A percentile compares a stretch with the other conserved stretches of the same genome.
These are phyloP conservation scores for Mythimna albipuncta DNA, from an alignment of 2,888 invertebrate genomes.

Conservation along the genomic window DNA sequence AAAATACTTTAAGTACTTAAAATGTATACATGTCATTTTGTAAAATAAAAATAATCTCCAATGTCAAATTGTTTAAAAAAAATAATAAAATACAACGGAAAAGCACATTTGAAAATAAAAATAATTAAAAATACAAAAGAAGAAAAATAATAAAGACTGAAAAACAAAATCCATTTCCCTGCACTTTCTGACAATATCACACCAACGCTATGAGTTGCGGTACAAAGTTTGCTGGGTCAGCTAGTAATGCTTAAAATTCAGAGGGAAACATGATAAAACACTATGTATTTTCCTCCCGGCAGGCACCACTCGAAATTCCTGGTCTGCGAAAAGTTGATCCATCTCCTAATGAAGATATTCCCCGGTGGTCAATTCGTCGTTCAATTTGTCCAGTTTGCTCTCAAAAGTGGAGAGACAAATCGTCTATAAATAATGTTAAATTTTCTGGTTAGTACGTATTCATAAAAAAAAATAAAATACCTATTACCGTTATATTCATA, in stretches of 20 bases:
- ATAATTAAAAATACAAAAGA: too few relatives aligned
- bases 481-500: not conserved
- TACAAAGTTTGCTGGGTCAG: too few relatives aligned
- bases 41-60: too few relatives aligned
- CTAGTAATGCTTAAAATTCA: not conserved
- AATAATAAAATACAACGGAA: too few relatives aligned
- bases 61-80: too few relatives aligned
- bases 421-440: conserved; percentile 80
- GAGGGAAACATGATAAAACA: not conserved
- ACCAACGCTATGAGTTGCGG: too few relatives aligned
- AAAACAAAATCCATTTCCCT: not conserved
- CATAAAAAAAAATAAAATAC: not conserved
- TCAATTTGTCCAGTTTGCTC: conserved; percentile 88
- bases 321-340: conserved; percentile 75
- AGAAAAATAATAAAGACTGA: too few relatives aligned
- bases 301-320: conserved; percentile 79
- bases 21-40: too few relatives aligned
- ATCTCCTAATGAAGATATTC: conserved; percentile 70
- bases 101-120: too few relatives aligned
- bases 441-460: conserved; percentile 77
- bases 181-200: too few relatives aligned
- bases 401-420: conserved; percentile 86
- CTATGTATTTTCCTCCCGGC: conserved; percentile 27
- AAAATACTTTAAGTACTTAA: too few relatives aligned
- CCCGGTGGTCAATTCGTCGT: conserved; percentile 85